Base-by-base conservation (phyloP, 2,888 invertebrate genomes). In the Marasmarcha lunaedactyla region DNA sequence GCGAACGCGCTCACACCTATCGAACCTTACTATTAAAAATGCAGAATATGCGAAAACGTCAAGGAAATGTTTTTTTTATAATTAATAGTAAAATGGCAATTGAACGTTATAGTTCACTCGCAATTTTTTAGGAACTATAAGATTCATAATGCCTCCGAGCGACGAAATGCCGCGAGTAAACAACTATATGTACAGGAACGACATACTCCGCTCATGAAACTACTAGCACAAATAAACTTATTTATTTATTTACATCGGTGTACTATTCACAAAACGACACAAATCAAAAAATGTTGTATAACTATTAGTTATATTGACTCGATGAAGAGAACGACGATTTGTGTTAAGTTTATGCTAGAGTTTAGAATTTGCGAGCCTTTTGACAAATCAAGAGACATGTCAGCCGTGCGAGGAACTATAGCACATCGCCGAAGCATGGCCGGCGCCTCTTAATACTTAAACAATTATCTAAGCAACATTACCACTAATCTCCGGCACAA, bases 41-140 rank as follows among this genome's bases (percentile, higher is more conserved):
- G 83, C 83, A 83, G 76, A 76, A 74, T 77, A 78, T 77, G 78
- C 77, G 77, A 81, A 78, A 81, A 73, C 65, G 71, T 78, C 64
- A 79, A 81, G 78, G 78, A 81, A 30, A 79, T 79, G 73, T 68
- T 66, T 77, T 78, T n/a, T 20, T 20, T 20, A 76, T 71, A 77
- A 62, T 76, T 68, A 70, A 71, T 30, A 34, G 34, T 14, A 34
- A 20, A 11, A 34, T 73, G 81, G 79, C 81, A 79, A 76, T 76
- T 77, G 83, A 83, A 84, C 78, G 70, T 77, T 83, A 84, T 84
- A 84, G 83, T 79, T 79, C 79, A 63, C 78, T 79, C 78, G 78
- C 79, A 73, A 20, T 20, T 74, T 68, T 73, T 71, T 84, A 84
- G 84, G 84, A 84, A 84, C 84, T 84, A 84, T 84, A 83, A 84